Conservation (phyloP, 2,797 vertebrate genomes). For the Gastrophryne carolinensis region DNA sequence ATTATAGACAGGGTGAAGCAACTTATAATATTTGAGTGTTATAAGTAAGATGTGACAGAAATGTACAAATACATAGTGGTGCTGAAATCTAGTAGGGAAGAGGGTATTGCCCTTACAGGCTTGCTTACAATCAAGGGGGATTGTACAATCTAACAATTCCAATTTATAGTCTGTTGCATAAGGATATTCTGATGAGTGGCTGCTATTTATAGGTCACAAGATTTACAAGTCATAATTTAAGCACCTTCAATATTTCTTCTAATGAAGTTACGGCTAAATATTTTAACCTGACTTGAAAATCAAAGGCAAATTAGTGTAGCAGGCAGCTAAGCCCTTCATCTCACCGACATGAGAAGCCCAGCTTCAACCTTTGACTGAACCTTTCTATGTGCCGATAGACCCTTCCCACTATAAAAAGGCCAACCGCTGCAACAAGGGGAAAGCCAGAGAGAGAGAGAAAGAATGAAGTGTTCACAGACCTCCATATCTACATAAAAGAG, state of each 20-base stretch:
- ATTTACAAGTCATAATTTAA: constrained; percentile 58
- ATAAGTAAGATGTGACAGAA: too few relatives aligned
- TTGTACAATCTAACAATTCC: too few relatives aligned
- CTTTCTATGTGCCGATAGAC: constrained; percentile 67
- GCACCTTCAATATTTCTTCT: constrained; percentile 62
- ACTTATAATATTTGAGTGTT: too few relatives aligned
- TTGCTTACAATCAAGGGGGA: too few relatives aligned
- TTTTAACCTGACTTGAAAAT: constrained; percentile 77
- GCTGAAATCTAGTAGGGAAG: too few relatives aligned
- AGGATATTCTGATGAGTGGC: not conserved
- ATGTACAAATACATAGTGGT: too few relatives aligned
- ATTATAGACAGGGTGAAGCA: too few relatives aligned
- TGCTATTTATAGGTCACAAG: constrained; percentile 57
- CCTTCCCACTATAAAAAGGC: constrained; percentile 68
- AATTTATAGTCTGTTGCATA: too few relatives aligned
- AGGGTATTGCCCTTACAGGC: too few relatives aligned
- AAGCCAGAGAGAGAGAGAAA: constrained; percentile 65
- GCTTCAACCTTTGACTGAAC: constrained; percentile 72
- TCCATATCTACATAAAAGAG: constrained; percentile 92
- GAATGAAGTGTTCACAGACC: constrained; percentile 79
- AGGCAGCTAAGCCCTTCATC: constrained; percentile 76
- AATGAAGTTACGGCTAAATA: constrained; percentile 74
- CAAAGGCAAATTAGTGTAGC: constrained; percentile 71
- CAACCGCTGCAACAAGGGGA: constrained; percentile 56
- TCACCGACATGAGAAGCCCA: constrained; percentile 73